Evolutionary conservation across 2,888 invertebrate species (phyloP), one percentile per base, ranked within the genome.

Genomic region (Archaeoteleia sp.): DNA sequence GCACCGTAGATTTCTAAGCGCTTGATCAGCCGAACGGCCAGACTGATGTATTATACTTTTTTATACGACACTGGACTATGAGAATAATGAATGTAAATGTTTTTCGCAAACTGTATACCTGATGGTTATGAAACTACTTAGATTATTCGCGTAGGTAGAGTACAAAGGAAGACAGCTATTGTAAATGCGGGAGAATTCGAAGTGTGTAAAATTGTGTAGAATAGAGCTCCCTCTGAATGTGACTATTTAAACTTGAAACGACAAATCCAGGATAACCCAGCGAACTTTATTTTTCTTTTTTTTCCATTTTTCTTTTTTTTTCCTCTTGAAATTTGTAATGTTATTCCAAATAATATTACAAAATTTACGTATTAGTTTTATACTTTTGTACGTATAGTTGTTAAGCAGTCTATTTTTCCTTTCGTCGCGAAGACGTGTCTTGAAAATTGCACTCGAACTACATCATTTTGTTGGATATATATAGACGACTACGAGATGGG

Each of bases 31-130:
- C 60, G 51, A 62, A 55, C 76, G 80, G 78, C 81, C 82, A 79
- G 83, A 83, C 83, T 83, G 83, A 83, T 83, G 82, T 83, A 83
- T 79, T 78, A 82, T 82, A 81, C 75, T 78, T 82, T 70, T 81
- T 83, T 82, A 82, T 78, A 82, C 78, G 78, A 79, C 78, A 74
- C 78, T 75, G 77, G 77, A 78, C 76, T 79, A 74, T 25, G 48
- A 62, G n/a, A n/a, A n/a, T 74, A 72, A 76, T 72, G 73, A 74
- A 71, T 78, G 77, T 80, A 77, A 72, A 80, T 79, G 77, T 77
- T 71, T 76, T 74, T 74, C 72, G 49, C 61, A 78, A 74, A 75
- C 73, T 73, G 75, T 78, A 78, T 78, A 80, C 78, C 75, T 78
- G 77, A 78, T 48, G 70, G 65, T 71, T 69, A 73, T 67, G 48